A percentile compares a stretch with the other conserved stretches of the same genome.
Evolutionary conservation across 2,888 invertebrate species (phyloP).

Genomic region (Bombylius major): DNA sequence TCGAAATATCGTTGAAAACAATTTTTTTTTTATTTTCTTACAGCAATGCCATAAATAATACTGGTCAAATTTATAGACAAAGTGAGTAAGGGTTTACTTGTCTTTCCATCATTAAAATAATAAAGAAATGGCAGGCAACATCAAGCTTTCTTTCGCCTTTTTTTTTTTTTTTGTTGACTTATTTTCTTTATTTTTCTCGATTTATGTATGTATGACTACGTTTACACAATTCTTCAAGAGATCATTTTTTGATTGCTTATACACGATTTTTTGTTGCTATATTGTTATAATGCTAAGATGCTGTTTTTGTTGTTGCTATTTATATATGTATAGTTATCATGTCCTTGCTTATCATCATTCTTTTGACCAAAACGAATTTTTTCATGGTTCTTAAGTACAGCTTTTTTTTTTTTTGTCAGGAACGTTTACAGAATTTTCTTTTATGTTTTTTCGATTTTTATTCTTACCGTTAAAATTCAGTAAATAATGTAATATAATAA

Average conservation of each 20-base stretch:
- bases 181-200: not conserved
- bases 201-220: not conserved
- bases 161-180: not conserved
- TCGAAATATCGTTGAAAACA: not conserved
- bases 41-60: slow-evolving; percentile 4
- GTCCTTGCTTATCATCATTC: too few species aligned
- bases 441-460: too few species aligned
- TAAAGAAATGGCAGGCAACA: slow-evolving; percentile 5
- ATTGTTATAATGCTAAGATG: too few species aligned
- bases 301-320: too few species aligned
- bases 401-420: too few species aligned
- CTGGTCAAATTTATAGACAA: not conserved
- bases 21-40: not conserved
- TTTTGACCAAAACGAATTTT: too few species aligned
- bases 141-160: not conserved
- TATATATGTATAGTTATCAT: too few species aligned
- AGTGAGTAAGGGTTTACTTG: not conserved
- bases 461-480: too few species aligned
- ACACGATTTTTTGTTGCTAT: too few species aligned
- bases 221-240: not conserved
- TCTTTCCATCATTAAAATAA: slow-evolving; percentile 6
- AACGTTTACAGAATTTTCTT: too few species aligned
- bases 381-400: too few species aligned
- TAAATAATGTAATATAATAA: too few species aligned
- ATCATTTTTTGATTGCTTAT: slow-evolving; percentile 3